A percentile compares a stretch with the other conserved stretches of the same genome.
phyloP scores from a whole-genome alignment of 2,113 vertebrate genomes.

The Labeo rohita region DNA sequence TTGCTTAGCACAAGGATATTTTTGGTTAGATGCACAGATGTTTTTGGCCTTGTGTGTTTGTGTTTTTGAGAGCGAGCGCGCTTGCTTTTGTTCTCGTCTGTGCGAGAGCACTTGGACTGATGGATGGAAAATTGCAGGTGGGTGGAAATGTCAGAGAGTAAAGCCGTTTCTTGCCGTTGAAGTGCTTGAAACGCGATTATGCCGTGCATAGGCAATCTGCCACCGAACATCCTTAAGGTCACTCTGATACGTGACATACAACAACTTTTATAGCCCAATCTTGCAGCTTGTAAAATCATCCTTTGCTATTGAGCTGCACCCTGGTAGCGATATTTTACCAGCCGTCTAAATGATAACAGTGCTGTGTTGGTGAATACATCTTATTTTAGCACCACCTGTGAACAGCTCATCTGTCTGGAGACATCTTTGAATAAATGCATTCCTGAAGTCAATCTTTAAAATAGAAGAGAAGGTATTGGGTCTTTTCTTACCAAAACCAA shows the following conservation, averaged over 20 bases:
- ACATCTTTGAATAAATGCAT: constrained; percentile 4
- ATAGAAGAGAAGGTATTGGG: not conserved
- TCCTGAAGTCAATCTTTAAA: not conserved
- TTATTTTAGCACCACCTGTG: constrained; percentile 20
- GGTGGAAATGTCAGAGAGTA: constrained; percentile 72
- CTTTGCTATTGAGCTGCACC: constrained; percentile 1
- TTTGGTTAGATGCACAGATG: not conserved
- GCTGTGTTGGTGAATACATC: not conserved
- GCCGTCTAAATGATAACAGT: not conserved
- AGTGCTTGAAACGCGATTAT: constrained; percentile 77
- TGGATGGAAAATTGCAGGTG: constrained; percentile 60
- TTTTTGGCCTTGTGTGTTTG: not conserved
- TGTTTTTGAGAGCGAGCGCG: not conserved
- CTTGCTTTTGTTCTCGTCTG: constrained; percentile 21
- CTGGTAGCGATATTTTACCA: not conserved
- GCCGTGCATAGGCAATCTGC: constrained; percentile 64
- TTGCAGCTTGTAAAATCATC: constrained; percentile 23
- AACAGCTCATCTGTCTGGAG: not conserved
- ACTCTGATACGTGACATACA: constrained; percentile 34
- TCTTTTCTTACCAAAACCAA: not conserved
- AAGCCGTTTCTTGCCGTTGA: constrained; percentile 63
- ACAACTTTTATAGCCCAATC: constrained; percentile 30
- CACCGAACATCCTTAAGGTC: constrained; percentile 50
- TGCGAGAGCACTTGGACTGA: constrained; percentile 49
- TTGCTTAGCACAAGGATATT: constrained; percentile 8